Evolutionary conservation across 2,888 invertebrate genomes (phyloP), one percentile per base, ranked within the genome.

Genomic region (Rotaria socialis): DNA sequence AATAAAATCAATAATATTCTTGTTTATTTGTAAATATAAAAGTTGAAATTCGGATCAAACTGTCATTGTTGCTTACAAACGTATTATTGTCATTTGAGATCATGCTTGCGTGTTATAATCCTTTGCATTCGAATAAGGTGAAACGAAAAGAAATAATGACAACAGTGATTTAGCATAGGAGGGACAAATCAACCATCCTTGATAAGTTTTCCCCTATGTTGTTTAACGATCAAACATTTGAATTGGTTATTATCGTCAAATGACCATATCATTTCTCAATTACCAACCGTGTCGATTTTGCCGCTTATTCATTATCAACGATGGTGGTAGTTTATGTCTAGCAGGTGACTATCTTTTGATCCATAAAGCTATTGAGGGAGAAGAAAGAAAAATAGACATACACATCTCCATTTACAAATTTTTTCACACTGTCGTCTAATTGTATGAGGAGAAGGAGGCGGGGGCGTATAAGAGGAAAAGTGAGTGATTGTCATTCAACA

Each of bases 231-330:
- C 67, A 67, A 67, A 67, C 35, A 67, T 67, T 67, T 14, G 19
- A 41, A 67, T 55, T 19, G 5, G 55, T 55, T 55, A 55, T 55
- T 55, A 55, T 67, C 35, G 67, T 67, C 67, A 67, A 67, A 67
- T 67, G 67, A 67, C 67, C 67, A 67, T 67, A 67, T 67, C 67
- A 67, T 67, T 41, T 67, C 67, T 67, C 67, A 35, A 67, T 67
- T 41, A 67, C 35, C 67, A 41, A 67, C 67, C 67, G 67, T 67
- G 67, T 67, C 67, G 67, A 67, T 67, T 35, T 67, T 67, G 67
- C 67, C 67, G 67, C 67, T 67, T 67, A 67, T 67, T 67, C 67
- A 67, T 67, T 67, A 67, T 67, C 67, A 67, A 67, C 67, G 14
- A 41, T 67, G 67, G 67, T 67, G 67, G 67, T 67, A 41, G 67